A percentile compares a stretch with the other conserved stretches of the same genome.
Conservation (phyloP, 2,888 invertebrate genomes). For the Alentia gelatinosa region DNA sequence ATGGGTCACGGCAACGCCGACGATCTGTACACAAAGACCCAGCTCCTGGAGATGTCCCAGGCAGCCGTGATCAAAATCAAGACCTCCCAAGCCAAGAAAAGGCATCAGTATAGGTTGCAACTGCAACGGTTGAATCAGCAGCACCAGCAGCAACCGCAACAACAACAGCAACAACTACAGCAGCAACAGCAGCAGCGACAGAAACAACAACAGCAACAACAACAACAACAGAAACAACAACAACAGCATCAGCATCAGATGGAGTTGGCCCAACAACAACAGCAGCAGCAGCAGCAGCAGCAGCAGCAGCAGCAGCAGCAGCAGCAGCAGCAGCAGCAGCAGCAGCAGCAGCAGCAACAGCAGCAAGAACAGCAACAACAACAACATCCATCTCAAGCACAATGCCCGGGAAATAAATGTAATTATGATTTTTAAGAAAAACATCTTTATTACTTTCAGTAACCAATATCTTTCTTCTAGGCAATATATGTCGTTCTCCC, state of each 20-base stretch:
- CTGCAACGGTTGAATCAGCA: too few relatives aligned
- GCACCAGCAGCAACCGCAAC: not conserved
- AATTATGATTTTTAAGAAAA: too few relatives aligned
- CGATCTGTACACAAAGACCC: not conserved
- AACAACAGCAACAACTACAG: not conserved
- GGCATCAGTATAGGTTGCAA: too few relatives aligned
- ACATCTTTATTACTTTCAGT: too few relatives aligned
- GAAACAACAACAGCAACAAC: not conserved
- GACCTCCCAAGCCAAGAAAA: not conserved
- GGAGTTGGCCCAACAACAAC: not conserved
- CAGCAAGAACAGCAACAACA: not conserved
- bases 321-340: not conserved
- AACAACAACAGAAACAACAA: not conserved
- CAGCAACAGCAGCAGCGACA: not conserved
- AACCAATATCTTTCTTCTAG: too few relatives aligned
- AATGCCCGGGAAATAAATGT: too few relatives aligned
- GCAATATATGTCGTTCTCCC: not conserved
- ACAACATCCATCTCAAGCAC: too few relatives aligned
- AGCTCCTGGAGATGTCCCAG: not conserved
- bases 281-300: not conserved
- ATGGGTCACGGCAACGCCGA: not conserved
- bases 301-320: not conserved
- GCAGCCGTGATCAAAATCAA: not conserved
- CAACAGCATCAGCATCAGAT: not conserved
- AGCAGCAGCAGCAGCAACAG: not conserved